phyloP scores from a whole-genome alignment of 35 echinoderm and acorn worm genomes.

The Lytechinus pictus region DNA sequence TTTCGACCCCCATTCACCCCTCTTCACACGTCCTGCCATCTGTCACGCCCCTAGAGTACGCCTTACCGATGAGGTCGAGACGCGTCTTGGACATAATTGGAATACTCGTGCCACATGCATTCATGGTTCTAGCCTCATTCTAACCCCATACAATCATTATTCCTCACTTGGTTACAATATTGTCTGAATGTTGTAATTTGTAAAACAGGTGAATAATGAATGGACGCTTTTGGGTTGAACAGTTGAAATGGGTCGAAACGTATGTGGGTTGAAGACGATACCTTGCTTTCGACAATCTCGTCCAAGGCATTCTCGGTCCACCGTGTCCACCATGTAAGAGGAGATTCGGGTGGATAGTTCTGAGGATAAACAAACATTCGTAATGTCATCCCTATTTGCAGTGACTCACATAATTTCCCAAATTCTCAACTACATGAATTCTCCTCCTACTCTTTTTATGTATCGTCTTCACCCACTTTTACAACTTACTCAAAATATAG shows the following conservation, averaged over 20 bases:
- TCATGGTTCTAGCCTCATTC: neutral
- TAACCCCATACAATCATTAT: neutral
- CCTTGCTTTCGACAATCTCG: no score
- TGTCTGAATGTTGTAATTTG: no score
- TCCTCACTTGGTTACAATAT: neutral
- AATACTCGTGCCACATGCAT: constrained; percentile 44
- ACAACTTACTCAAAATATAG: no score
- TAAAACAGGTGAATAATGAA: no score
- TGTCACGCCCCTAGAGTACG: constrained; percentile 14
- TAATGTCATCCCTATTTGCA: no score
- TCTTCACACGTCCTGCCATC: constrained; percentile 30
- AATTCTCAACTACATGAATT: no score
- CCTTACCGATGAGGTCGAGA: constrained; percentile 36
- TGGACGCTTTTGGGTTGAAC: no score
- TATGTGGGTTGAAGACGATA: no score
- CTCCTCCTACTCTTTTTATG: no score
- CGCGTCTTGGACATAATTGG: constrained; percentile 27
- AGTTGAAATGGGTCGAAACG: neutral
- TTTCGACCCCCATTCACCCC: constrained; percentile 37
- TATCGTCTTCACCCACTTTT: no score
- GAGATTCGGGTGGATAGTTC: neutral
- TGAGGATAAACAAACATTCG: no score
- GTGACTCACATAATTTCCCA: no score
- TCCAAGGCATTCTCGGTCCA: neutral
- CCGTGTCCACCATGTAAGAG: neutral